These are phyloP conservation scores for Bostrychus sinensis DNA, from an alignment of 2,113 vertebrate species.

Conservation along the genomic window DNA sequence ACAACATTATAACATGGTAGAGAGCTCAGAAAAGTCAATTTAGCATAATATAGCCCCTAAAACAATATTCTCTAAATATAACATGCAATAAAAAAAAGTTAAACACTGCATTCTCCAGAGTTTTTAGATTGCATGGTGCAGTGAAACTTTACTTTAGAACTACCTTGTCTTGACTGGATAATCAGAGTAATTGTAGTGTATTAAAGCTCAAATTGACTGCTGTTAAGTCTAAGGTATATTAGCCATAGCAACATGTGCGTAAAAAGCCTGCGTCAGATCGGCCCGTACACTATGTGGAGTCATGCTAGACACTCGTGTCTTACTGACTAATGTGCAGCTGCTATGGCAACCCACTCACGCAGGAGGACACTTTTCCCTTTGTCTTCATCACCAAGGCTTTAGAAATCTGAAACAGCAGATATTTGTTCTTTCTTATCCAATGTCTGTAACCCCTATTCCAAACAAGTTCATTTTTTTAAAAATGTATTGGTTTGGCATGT, in stretches of 20 bases:
- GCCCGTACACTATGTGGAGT: conserved; percentile 23
- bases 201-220: neutral
- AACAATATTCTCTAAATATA: too few relatives aligned
- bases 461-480: too few relatives aligned
- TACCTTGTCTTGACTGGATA: neutral
- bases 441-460: conserved; percentile 4
- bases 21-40: too few relatives aligned
- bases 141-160: neutral
- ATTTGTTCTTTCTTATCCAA: neutral
- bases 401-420: conserved; percentile 5
- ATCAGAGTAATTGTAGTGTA: neutral
- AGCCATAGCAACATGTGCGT: conserved; percentile 6
- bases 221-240: neutral
- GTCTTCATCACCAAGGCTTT: conserved; percentile 6
- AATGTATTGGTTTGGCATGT: too few relatives aligned
- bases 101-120: too few relatives aligned
- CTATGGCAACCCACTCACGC: conserved; percentile 48
- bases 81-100: too few relatives aligned
- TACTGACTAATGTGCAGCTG: conserved; percentile 47
- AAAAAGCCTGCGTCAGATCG: neutral
- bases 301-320: conserved; percentile 16
- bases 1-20: too few relatives aligned
- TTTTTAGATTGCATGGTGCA: too few relatives aligned
- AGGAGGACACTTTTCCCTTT: conserved; percentile 8
- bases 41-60: too few relatives aligned